phyloP scores from a whole-genome alignment of 2,113 vertebrate species.

The Anolis sagrei region DNA sequence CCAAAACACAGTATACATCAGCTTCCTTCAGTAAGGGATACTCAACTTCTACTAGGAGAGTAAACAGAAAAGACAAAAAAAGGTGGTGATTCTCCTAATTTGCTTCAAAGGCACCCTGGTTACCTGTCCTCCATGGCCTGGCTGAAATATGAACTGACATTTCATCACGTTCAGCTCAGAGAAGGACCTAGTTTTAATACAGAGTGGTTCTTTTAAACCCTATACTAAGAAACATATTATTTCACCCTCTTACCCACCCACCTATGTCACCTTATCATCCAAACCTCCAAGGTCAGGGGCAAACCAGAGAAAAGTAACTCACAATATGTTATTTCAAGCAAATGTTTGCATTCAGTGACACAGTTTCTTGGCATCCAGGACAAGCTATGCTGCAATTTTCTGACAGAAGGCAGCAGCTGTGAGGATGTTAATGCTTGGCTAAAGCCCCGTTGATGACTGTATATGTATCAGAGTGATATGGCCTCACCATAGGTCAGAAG shows the following conservation, averaged over 20 bases:
- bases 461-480: not conserved
- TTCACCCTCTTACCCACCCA: not conserved
- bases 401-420: slow-evolving; percentile 2
- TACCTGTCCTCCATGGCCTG: slow-evolving; percentile 46
- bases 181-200: slow-evolving; percentile 57
- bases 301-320: not conserved
- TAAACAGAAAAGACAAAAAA: slow-evolving; percentile 53
- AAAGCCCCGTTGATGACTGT: not conserved
- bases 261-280: not conserved
- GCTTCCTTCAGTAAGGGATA: slow-evolving; percentile 42
- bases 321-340: slow-evolving; percentile 28
- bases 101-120: slow-evolving; percentile 46
- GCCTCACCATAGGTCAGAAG: not conserved
- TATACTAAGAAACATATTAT: slow-evolving; percentile 50
- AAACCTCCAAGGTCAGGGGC: slow-evolving; percentile 6
- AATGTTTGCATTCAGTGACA: slow-evolving; percentile 17
- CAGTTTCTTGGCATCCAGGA: slow-evolving; percentile 36
- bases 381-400: slow-evolving; percentile 18
- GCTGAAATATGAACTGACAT: slow-evolving; percentile 63
- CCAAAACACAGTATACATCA: slow-evolving; percentile 60
- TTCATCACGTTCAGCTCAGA: slow-evolving; percentile 48
- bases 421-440: not conserved
- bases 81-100: slow-evolving; percentile 66
- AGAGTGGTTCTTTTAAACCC: slow-evolving; percentile 53
- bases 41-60: slow-evolving; percentile 42